Conservation (phyloP, 2,888 invertebrate genomes). For the Salpingus planirostris region DNA sequence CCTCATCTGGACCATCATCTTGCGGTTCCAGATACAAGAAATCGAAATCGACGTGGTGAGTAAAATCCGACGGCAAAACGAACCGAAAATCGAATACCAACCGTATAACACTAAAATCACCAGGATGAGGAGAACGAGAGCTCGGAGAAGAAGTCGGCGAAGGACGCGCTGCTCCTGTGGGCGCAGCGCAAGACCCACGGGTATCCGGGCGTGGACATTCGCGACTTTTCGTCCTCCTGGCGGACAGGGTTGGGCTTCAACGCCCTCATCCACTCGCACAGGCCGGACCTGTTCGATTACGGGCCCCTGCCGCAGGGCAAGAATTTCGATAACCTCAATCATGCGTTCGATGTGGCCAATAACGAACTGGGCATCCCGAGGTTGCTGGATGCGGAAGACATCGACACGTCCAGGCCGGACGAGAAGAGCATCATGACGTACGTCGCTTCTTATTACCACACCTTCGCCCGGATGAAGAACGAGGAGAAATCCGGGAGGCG, state of each 20-base stretch:
- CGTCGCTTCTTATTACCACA: conserved; percentile 98
- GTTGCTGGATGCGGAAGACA: conserved; percentile 91
- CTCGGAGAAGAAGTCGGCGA: conserved; percentile 96
- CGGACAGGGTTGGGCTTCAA: conserved; percentile 95
- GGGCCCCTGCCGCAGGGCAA: conserved; percentile 66
- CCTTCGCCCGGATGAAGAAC: conserved; percentile 98
- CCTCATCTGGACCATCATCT: conserved; percentile 98
- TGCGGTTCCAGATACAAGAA: conserved; percentile 98
- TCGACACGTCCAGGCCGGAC: conserved; percentile 88
- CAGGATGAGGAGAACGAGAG: conserved; percentile 93
- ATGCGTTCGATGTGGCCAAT: conserved; percentile 94
- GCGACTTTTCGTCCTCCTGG: conserved; percentile 91
- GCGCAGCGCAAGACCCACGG: conserved; percentile 97
- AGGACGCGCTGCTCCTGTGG: conserved; percentile 96
- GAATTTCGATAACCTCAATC: conserved; percentile 90
- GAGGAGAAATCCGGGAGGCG: conserved; percentile 95
- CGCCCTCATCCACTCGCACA: conserved; percentile 94
- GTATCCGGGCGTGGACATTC: conserved; percentile 80
- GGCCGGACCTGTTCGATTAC: conserved; percentile 92
- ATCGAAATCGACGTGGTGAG: conserved; percentile 93
- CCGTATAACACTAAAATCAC: too few relatives aligned
- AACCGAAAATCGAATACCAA: too few relatives aligned
- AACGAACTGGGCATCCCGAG: conserved; percentile 87
- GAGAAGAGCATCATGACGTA: conserved; percentile 99
- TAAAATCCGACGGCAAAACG: too few relatives aligned